These are phyloP conservation scores for Henicopernis longicauda DNA, from an alignment of 2,113 vertebrate species.

Conservation along the genomic window DNA sequence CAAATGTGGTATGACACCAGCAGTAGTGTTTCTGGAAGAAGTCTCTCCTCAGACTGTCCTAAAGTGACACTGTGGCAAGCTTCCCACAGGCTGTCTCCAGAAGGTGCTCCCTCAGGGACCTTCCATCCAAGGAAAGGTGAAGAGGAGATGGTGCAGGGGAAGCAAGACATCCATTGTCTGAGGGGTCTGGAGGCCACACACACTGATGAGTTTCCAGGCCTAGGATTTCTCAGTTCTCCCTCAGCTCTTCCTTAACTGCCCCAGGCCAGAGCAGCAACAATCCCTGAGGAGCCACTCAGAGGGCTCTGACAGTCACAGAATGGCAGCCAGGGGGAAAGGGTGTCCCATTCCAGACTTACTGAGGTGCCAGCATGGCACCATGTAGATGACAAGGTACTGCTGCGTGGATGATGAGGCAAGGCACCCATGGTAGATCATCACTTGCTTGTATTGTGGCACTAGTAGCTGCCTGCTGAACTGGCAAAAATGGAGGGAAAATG, in stretches of 20 bases:
- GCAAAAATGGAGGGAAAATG: accelerated
- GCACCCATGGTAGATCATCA: accelerated
- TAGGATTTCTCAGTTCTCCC: neutral
- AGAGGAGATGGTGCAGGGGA: accelerated
- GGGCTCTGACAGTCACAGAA: neutral
- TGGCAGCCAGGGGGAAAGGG: accelerated
- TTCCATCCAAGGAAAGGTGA: accelerated
- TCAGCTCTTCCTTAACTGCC: neutral
- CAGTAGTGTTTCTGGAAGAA: neutral
- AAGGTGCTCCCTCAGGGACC: neutral
- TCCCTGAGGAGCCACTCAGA: accelerated
- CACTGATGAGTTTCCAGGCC: neutral
- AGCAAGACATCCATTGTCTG: accelerated
- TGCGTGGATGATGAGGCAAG: accelerated
- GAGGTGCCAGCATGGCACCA: neutral
- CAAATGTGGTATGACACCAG: neutral
- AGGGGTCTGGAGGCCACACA: neutral
- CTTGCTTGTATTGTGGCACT: neutral
- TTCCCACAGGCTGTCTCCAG: neutral
- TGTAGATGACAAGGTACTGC: accelerated
- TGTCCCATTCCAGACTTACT: accelerated
- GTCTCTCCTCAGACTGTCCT: neutral
- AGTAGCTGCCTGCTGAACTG: neutral
- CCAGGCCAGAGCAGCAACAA: neutral
- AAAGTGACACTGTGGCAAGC: accelerated